Evolutionary conservation across 2,113 vertebrate genomes (phyloP).

Genomic region (Lanius ludovicianus): DNA sequence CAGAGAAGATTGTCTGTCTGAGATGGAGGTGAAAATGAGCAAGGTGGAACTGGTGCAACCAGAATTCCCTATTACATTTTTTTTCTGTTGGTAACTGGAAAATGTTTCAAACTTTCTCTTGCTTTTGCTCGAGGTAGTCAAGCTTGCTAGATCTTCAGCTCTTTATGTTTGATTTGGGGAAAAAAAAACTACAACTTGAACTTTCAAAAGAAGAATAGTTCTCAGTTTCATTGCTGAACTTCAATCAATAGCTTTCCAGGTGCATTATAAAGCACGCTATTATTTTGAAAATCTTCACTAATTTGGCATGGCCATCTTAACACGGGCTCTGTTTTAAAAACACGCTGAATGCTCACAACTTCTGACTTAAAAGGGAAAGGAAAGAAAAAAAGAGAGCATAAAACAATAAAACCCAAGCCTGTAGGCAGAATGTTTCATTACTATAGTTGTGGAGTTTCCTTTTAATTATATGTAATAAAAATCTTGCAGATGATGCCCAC

Average conservation of each 20-base stretch:
- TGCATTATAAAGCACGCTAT: neutral
- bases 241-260: neutral
- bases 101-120: neutral
- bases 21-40: neutral
- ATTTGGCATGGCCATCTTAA: neutral
- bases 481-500: neutral
- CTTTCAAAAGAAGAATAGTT: neutral
- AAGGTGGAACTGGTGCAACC: neutral
- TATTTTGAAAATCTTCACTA: neutral
- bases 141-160: neutral
- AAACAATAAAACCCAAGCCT: neutral
- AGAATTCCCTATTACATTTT: neutral
- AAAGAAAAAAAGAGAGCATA: neutral
- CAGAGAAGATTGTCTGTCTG: neutral
- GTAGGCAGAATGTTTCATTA: neutral
- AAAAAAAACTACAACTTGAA: neutral
- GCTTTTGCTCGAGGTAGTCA: neutral
- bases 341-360: fast-evolving
- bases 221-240: neutral
- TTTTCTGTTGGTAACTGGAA: neutral
- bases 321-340: neutral
- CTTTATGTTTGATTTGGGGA: neutral
- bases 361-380: neutral
- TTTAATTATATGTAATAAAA: constrained; percentile 32
- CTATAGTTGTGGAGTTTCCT: neutral